Base-by-base conservation (phyloP, 2,888 invertebrate species). In the Pachliopta kotzebuea region DNA sequence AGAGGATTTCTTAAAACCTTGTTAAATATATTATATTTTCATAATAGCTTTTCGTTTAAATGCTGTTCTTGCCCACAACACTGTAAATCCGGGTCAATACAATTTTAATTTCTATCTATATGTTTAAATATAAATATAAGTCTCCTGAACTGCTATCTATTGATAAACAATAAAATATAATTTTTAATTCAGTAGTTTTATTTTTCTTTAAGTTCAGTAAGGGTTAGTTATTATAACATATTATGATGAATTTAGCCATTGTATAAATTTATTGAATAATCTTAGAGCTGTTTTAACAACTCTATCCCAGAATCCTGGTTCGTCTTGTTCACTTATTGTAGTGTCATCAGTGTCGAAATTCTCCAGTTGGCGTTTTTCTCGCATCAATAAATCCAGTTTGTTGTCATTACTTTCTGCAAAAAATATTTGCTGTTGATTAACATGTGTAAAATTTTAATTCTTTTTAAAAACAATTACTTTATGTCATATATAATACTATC, bases 291-390 rank as follows among this genome's bases (percentile, higher is more conserved):
- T 83, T 80, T 83, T 88, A 21, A 91, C 84, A 17, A 92, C 79
- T 74, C 81, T 79, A 67, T 88, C 86, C 92, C 92, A 92, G 72
- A 92, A 90, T 20, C 90, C 80, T 9, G 84, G 76, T 67, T 91
- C 86, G 71, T 83, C 86, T 71, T 83, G 79, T 23, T 77, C 76
- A n/a, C 83, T 79, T 68, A 83, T 81, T 56, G 71, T 79, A 37
- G 76, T 65, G 21, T 88, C 83, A 58, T 85, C 83, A 52, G 72
- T 74, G 50, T 88, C 86, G 56, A 91, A 85, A 45, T 80, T 80
- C 69, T 90, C 90, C 60, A 90, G 70, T 69, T 91, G 82, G 17
- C 90, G 75, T 68, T 83, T 88, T 64, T 75, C 73, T 59, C 85
- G 73, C 63, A 68, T 64, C 24, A 74, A 54, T 9, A 64, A 65